Evolutionary conservation across 2,888 invertebrate genomes (phyloP).

Genomic region (Cancer borealis): DNA sequence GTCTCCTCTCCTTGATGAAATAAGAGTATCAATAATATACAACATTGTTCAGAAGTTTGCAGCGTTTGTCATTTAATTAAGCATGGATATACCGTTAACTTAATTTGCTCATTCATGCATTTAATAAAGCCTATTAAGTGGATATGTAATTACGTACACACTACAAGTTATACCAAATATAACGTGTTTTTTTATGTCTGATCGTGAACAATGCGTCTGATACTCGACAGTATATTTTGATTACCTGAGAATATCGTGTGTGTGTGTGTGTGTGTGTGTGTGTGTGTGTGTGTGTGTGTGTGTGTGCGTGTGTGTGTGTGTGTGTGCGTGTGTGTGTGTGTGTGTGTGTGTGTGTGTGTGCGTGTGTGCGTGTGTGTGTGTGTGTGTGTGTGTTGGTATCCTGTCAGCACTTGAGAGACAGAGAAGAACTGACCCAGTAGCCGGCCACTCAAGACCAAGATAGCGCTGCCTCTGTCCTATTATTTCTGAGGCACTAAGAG

Average conservation of each 20-base stretch:
- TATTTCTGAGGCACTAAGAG: neutral
- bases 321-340: neutral
- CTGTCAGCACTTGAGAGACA: constrained; percentile 7
- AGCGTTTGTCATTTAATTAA: neutral
- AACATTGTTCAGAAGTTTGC: neutral
- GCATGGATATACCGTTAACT: neutral
- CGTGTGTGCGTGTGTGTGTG: neutral
- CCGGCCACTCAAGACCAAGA: neutral
- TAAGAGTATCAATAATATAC: neutral
- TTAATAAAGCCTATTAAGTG: neutral
- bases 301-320: neutral
- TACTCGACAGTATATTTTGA: too few relatives aligned
- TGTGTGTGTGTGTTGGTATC: neutral
- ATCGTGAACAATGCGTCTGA: neutral
- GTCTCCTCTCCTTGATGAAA: neutral
- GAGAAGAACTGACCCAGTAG: neutral
- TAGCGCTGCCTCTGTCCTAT: neutral
- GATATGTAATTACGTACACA: neutral
- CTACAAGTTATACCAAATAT: neutral
- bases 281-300: too few relatives aligned
- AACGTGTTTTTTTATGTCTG: neutral
- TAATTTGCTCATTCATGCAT: neutral
- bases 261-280: too few relatives aligned
- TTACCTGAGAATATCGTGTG: too few relatives aligned
- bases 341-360: too few relatives aligned